A percentile compares a stretch with the other conserved stretches of the same genome.
Evolutionary conservation across 2,113 vertebrate species (phyloP).

Genomic region (Eurystomus gularis): DNA sequence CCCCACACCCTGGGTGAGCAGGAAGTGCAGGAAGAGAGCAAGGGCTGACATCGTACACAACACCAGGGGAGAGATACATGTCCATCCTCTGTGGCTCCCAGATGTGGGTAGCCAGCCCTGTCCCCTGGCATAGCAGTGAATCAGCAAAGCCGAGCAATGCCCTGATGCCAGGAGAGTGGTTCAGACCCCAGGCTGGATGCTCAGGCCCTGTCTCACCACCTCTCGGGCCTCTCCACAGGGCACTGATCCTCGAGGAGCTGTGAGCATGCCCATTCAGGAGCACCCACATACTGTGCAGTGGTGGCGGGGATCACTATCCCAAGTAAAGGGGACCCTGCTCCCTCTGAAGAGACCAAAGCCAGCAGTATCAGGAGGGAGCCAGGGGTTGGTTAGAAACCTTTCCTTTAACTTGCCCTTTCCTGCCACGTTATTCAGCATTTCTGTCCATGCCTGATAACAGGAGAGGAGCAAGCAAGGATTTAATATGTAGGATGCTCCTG

Average conservation of each 20-base stretch:
- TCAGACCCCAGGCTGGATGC: not conserved
- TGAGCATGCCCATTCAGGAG: not conserved
- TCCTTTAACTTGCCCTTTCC: not conserved
- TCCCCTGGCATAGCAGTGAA: rapidly evolving
- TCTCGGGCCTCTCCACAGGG: not conserved
- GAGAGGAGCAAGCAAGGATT: not conserved
- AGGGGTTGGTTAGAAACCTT: not conserved
- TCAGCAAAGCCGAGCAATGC: not conserved
- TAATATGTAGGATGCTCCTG: not conserved
- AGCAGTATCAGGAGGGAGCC: not conserved
- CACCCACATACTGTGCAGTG: not conserved
- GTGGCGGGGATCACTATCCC: not conserved
- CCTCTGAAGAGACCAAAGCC: not conserved
- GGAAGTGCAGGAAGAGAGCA: not conserved
- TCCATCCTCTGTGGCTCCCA: not conserved
- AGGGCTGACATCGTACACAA: not conserved
- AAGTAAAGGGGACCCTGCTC: not conserved
- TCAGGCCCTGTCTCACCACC: not conserved
- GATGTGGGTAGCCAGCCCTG: rapidly evolving
- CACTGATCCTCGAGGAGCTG: not conserved
- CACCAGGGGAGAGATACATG: not conserved
- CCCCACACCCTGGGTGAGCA: not conserved
- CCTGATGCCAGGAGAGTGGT: not conserved
- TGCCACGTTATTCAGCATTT: not conserved
- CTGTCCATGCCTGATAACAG: not conserved